Conservation (phyloP, 2,113 vertebrate species). For the Leptosomus discolor region DNA sequence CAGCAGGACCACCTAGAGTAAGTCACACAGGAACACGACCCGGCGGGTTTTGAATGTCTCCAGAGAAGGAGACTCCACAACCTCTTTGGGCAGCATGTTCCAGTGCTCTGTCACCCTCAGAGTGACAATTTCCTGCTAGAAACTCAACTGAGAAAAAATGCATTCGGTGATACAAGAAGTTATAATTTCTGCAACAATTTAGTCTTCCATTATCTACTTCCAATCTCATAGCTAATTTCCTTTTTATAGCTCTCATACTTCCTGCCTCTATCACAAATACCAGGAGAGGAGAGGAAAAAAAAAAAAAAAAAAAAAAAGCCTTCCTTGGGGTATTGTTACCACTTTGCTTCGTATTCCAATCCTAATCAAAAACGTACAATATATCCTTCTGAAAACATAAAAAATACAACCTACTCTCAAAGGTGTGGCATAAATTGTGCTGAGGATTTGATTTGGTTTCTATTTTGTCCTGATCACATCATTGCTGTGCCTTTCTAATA, state of each 20-base stretch:
- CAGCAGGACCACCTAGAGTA: too few relatives aligned
- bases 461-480: neutral
- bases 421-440: neutral
- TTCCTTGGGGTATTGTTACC: neutral
- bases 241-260: neutral
- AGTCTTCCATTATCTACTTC: neutral
- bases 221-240: neutral
- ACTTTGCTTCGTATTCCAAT: neutral
- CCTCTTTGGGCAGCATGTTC: too few relatives aligned
- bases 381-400: neutral
- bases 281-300: neutral
- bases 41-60: too few relatives aligned
- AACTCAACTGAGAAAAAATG: neutral
- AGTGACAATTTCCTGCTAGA: neutral
- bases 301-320: neutral
- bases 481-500: neutral
- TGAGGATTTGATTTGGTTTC: neutral
- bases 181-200: neutral
- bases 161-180: neutral
- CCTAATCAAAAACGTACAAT: neutral
- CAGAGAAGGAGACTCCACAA: too few relatives aligned
- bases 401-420: neutral
- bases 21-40: too few relatives aligned
- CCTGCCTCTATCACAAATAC: neutral
- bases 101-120: too few relatives aligned